Evolutionary conservation across 2,113 vertebrate species (phyloP).

Genomic region (Manacus vitellinus): DNA sequence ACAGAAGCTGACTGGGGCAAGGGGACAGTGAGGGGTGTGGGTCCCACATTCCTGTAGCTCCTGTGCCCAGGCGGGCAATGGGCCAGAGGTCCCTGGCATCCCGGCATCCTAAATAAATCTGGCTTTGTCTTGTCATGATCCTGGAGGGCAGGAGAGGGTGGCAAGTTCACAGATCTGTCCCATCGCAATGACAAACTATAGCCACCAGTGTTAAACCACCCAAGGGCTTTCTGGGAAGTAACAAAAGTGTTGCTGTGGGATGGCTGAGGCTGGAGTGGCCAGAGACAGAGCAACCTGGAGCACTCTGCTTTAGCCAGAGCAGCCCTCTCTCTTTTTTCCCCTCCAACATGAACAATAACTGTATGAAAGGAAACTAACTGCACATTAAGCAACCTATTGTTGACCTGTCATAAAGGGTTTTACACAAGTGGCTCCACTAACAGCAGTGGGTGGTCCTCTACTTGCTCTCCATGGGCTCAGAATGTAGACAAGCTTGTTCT

Average conservation of each 20-base stretch:
- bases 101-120: neutral
- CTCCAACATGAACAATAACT: neutral
- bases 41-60: neutral
- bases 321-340: neutral
- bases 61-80: rapidly evolving
- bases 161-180: neutral
- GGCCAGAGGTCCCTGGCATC: neutral
- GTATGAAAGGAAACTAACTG: constrained; percentile 12
- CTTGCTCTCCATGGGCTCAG: neutral
- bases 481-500: constrained; percentile 17
- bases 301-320: neutral
- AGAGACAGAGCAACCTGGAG: neutral
- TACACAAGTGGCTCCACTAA: neutral
- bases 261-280: neutral
- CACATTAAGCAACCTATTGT: neutral
- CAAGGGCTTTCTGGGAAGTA: neutral
- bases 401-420: constrained; percentile 3
- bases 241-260: neutral
- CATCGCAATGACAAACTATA: neutral
- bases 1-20: neutral
- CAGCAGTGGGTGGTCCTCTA: neutral
- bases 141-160: neutral
- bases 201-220: neutral
- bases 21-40: neutral
- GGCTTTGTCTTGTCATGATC: neutral